Base-by-base conservation (phyloP, 1,140 invertebrate genomes). In the Antheraea pernyi region DNA sequence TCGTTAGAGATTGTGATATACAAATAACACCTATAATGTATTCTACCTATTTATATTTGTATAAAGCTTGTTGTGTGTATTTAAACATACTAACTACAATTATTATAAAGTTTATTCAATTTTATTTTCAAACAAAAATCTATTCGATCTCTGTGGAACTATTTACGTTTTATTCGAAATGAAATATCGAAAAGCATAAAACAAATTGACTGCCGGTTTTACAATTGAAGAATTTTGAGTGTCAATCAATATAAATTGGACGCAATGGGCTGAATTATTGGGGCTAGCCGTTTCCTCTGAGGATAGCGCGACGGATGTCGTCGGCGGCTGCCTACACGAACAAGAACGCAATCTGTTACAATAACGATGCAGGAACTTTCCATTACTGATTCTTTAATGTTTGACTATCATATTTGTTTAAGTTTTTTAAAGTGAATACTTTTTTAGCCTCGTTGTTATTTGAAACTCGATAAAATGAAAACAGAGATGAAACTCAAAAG, bases 181-280 rank as follows among this genome's bases (percentile, higher is more conserved):
- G 22, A 30, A 42, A 42, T 42, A 42, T 42, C 39, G 39, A 53
- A 53, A 53, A 13, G 6, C 46, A 53, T 53, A 13, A 65, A 65
- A 65, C 42, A 65, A 65, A 39, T 65, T 65, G 46, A 10, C 16
- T n/a, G 37, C 22, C 63, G 30, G 39, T 36, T 65, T 39, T 9
- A 39, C 22, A 37, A 19, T 36, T 37, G 30, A 58, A 19, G 67
- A 46, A 59, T 59, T 59, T 30, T 63, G 19, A 48, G 19, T 62
- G 46, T 62, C 67, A 68, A 68, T 68, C 67, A 62, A 62, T 68
- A 68, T 68, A n/a, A 67, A 67, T 67, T 67, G 53, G 13, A 18
- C 18, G 19, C 19, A 67, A 36, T 67, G 53, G 39, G 46, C 39
- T 65, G 39, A 65, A 46, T 65, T 39, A 65, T 39, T 42, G 42